Evolutionary conservation across 2,113 vertebrate genomes (phyloP).

Genomic region (Cheirogaleus medius): DNA sequence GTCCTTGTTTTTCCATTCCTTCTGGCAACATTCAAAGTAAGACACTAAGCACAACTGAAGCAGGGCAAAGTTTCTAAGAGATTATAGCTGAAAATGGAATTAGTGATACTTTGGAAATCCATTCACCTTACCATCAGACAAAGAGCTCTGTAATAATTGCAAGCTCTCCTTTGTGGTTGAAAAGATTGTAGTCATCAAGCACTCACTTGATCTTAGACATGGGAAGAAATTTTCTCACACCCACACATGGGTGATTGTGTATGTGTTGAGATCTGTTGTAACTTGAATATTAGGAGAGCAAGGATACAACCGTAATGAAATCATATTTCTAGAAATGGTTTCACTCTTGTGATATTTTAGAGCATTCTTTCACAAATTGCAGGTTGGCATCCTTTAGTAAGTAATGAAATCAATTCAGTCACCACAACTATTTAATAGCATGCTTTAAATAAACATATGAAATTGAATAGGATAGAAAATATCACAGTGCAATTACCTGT

Average conservation of each 20-base stretch:
- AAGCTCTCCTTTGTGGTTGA: conserved; percentile 73
- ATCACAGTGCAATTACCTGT: background rate
- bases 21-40: background rate
- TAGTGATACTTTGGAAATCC: conserved; percentile 41
- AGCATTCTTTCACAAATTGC: background rate
- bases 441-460: background rate
- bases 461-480: background rate
- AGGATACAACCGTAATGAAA: conserved; percentile 31
- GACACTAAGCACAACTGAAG: background rate
- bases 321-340: conserved; percentile 45
- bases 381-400: background rate
- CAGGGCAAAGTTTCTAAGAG: background rate
- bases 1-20: background rate
- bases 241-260: conserved; percentile 71
- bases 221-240: conserved; percentile 82
- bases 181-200: conserved; percentile 71
- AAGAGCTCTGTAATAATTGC: conserved; percentile 67
- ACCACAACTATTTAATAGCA: background rate
- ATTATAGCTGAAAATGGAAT: background rate
- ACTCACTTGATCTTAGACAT: conserved; percentile 59
- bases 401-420: background rate
- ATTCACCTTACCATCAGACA: conserved; percentile 33
- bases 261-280: conserved; percentile 59
- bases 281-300: conserved; percentile 50
- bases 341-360: background rate